Percentiles rank a stretch among this genome's conserved stretches.
phyloP scores from a whole-genome alignment of 2,888 invertebrate genomes.

The Ditula angustiorana region DNA sequence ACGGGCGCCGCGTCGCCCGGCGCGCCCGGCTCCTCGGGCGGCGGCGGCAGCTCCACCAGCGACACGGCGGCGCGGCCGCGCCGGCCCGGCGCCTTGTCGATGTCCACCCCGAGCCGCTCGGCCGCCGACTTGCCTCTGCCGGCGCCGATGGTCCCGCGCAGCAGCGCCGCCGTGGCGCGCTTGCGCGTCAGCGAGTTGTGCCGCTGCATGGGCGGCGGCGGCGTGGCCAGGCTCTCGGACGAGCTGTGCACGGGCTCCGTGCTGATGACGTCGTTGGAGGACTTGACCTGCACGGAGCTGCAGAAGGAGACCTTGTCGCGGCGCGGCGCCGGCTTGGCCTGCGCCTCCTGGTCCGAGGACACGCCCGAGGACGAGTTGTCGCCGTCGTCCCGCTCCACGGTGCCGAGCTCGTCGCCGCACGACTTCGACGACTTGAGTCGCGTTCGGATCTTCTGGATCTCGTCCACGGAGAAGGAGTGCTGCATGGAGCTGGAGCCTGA shows the following conservation, averaged over 20 bases:
- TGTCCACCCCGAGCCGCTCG: conserved; percentile 76
- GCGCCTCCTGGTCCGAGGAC: conserved; percentile 92
- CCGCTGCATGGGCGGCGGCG: conserved; percentile 80
- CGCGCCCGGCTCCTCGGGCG: conserved; percentile 87
- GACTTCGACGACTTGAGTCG: conserved; percentile 94
- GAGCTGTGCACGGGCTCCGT: conserved; percentile 83
- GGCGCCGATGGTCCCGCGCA: conserved; percentile 71
- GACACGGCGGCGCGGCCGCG: conserved; percentile 90
- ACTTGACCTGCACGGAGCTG: conserved; percentile 80
- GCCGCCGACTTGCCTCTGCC: conserved; percentile 69
- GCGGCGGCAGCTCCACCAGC: conserved; percentile 92
- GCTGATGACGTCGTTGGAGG: conserved; percentile 81
- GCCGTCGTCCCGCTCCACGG: conserved; percentile 89
- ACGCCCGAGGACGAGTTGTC: conserved; percentile 96
- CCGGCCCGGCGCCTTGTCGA: conserved; percentile 68
- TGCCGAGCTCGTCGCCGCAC: conserved; percentile 92
- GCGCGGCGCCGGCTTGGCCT: conserved; percentile 64
- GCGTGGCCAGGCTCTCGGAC: conserved; percentile 74
- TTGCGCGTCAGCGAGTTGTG: conserved; percentile 87
- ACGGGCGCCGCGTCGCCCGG: conserved; percentile 77
- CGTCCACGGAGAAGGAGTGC: conserved; percentile 95
- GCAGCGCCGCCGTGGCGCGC: conserved; percentile 85
- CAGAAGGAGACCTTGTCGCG: conserved; percentile 82
- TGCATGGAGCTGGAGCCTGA: conserved; percentile 91
- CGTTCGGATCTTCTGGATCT: conserved; percentile 94